Percentiles rank a stretch among this genome's conserved stretches.
Conservation (phyloP, 1,140 invertebrate species). For the Drosophila varians region DNA sequence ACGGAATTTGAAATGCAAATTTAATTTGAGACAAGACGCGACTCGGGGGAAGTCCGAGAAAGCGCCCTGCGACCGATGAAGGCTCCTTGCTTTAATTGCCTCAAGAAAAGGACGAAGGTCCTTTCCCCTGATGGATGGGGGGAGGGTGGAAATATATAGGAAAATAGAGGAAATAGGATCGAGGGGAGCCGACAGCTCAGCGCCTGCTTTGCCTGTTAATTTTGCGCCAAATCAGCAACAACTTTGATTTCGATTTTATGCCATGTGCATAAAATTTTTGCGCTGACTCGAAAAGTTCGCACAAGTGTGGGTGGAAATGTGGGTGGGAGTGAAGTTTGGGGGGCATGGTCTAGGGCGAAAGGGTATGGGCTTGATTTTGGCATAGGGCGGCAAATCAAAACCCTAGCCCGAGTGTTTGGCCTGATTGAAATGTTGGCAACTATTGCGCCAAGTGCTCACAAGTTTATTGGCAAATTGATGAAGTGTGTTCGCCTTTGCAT, state of each 20-base stretch:
- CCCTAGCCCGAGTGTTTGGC: slow-evolving; percentile 57
- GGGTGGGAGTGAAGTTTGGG: neutral
- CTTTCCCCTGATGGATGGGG: neutral
- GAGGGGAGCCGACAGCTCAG: slow-evolving; percentile 29
- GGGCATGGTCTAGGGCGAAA: too few relatives aligned
- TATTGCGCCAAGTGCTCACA: slow-evolving; percentile 77
- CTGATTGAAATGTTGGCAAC: slow-evolving; percentile 81
- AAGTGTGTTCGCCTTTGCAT: slow-evolving; percentile 63
- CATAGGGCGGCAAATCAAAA: slow-evolving; percentile 13
- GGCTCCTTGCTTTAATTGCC: slow-evolving; percentile 43
- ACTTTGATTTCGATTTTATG: slow-evolving; percentile 73
- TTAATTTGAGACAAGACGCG: slow-evolving; percentile 75
- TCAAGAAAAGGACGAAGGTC: slow-evolving; percentile 33
- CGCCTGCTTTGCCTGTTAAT: slow-evolving; percentile 73
- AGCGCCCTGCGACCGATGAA: slow-evolving; percentile 11
- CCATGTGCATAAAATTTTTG: slow-evolving; percentile 74
- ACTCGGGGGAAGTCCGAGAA: neutral
- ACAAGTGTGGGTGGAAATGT: slow-evolving; percentile 9
- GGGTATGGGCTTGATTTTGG: slow-evolving; percentile 9
- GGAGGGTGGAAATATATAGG: neutral
- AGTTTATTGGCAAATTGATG: slow-evolving; percentile 82
- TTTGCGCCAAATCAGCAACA: slow-evolving; percentile 79
- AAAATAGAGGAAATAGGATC: neutral
- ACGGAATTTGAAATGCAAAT: slow-evolving; percentile 79
- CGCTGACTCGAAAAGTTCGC: slow-evolving; percentile 63